Base-by-base conservation (phyloP, 2,888 invertebrate genomes). In the Scotopteryx bipunctaria region DNA sequence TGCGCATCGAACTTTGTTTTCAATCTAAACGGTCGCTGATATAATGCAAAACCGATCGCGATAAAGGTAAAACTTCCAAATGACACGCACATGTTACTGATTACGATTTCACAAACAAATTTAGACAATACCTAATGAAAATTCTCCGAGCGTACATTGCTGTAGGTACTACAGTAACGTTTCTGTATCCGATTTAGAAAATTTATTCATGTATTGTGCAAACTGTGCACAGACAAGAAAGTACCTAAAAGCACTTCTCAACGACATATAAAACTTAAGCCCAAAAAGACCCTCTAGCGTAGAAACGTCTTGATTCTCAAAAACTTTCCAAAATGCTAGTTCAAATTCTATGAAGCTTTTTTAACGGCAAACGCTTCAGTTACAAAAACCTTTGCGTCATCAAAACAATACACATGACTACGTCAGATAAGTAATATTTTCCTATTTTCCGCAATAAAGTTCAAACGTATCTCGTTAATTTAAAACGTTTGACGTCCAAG, bases 11-110 rank as follows among this genome's bases (percentile, higher is more conserved):
- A 79, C 65, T 79, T 78, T 73, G 73, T 72, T 71, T 73, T 70
- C 75, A 78, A 73, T 76, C 67, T 71, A 70, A 76, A 72, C 73
- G 67, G 67, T 64, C 58, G 57, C 68, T 66, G 68, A 63, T 76
- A 72, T 78, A 74, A 79, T 72, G 69, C 65, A 70, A 72, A 78
- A 73, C 76, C 65, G 67, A 74, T 71, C 71, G 67, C 66, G 77
- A 77, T 78, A 78, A 73, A 75, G 70, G 67, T 63, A 59, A 63
- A 73, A 74, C 70, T 71, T 69, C 54, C 57, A 55, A 69, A 71
- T 67, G 68, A 64, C 66, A 69, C 61, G 66, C 64, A 67, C 70
- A 67, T 68, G 70, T 64, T 67, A 59, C 65, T 66, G 66, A 70
- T 73, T 69, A 69, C 62, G 57, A 66, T 69, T 69, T 69, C 48